Conservation (phyloP, 1,140 invertebrate species). For the Ridgeia piscesae region DNA sequence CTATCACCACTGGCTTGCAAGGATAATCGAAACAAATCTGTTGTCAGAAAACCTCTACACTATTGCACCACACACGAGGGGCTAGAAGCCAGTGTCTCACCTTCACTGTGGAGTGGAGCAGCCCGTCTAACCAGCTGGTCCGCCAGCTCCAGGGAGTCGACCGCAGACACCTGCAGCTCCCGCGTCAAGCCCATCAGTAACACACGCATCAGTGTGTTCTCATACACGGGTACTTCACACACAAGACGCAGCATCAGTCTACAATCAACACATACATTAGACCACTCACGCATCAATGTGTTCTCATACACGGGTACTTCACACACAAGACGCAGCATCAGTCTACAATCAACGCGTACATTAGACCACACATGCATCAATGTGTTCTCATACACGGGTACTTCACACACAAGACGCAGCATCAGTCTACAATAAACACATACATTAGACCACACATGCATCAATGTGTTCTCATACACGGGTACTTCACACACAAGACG, state of each 20-base stretch:
- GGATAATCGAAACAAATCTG: too few species aligned
- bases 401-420: neutral
- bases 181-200: slow-evolving; percentile 82
- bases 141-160: slow-evolving; percentile 81
- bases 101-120: slow-evolving; percentile 70
- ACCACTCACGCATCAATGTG: slow-evolving; percentile 55
- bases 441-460: neutral
- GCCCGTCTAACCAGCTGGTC: slow-evolving; percentile 84
- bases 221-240: slow-evolving; percentile 81
- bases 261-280: slow-evolving; percentile 23
- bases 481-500: slow-evolving; percentile 85
- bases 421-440: neutral
- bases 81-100: slow-evolving; percentile 33
- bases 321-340: slow-evolving; percentile 78
- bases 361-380: neutral
- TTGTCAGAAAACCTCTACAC: too few species aligned
- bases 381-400: neutral
- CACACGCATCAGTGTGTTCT: slow-evolving; percentile 79
- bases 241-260: slow-evolving; percentile 75
- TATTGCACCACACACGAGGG: too few species aligned
- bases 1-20: too few species aligned
- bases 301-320: slow-evolving; percentile 85
- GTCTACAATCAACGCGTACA: slow-evolving; percentile 36
- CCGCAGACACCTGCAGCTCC: slow-evolving; percentile 78
- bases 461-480: slow-evolving; percentile 72